Percentiles rank a stretch among this genome's conserved stretches.
Conservation (phyloP, 1,140 invertebrate species). For the Pararge aegeria region DNA sequence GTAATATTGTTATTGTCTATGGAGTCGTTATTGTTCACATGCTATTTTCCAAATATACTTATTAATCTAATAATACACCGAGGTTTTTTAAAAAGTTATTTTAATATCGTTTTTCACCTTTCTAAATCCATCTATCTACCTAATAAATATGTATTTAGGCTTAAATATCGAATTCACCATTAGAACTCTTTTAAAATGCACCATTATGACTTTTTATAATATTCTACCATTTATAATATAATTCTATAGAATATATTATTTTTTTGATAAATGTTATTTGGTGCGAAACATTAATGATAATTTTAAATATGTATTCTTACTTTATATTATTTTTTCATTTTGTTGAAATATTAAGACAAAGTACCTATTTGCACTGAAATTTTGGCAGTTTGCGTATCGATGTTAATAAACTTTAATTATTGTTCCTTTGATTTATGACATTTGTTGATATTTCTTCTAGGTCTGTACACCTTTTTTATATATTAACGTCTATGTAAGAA, state of each 20-base stretch:
- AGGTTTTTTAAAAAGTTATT: conserved; percentile 32
- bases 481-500: no score
- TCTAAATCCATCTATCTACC: conserved; percentile 23
- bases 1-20: neutral
- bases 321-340: no score
- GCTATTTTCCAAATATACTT: conserved; percentile 33
- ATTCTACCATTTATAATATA: conserved; percentile 9
- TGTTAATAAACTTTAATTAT: no score
- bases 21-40: conserved; percentile 34
- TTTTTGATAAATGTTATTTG: conserved; percentile 13
- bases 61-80: conserved; percentile 41
- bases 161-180: conserved; percentile 15
- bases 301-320: no score
- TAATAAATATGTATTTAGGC: conserved; percentile 30
- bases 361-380: no score
- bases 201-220: conserved; percentile 18
- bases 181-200: conserved; percentile 22
- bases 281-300: conserved; percentile 8
- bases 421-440: no score
- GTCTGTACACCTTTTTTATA: no score
- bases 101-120: conserved; percentile 12
- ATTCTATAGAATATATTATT: conserved; percentile 16
- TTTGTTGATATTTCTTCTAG: no score
- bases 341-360: no score
- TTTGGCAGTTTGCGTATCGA: no score